Conservation (phyloP, 2,797 vertebrate genomes). For the Typhlichthys subterraneus region DNA sequence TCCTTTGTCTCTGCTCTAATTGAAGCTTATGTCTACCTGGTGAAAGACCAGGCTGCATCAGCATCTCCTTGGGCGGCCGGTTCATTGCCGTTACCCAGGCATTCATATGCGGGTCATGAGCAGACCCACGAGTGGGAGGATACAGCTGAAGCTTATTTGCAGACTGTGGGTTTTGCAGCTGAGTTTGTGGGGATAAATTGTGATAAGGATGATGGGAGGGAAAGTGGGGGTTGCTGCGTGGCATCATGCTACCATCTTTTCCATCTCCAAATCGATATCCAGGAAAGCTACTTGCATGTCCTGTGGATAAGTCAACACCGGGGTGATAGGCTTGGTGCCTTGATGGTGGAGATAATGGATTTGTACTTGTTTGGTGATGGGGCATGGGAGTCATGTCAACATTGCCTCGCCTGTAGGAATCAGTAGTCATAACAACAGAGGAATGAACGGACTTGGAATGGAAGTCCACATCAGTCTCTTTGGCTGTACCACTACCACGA, state of each 20-base stretch:
- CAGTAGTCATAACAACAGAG: constrained; percentile 64
- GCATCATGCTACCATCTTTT: constrained; percentile 67
- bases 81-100: constrained; percentile 77
- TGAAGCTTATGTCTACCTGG: constrained; percentile 67
- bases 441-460: constrained; percentile 65
- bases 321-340: constrained; percentile 75
- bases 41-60: constrained; percentile 66
- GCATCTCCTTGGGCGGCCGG: constrained; percentile 72
- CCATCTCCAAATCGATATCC: constrained; percentile 72
- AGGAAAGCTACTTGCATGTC: constrained; percentile 58
- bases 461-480: constrained; percentile 62
- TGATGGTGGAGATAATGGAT: constrained; percentile 72
- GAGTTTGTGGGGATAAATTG: constrained; percentile 63
- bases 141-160: constrained; percentile 77
- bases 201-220: constrained; percentile 74
- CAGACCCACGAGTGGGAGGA: constrained; percentile 67
- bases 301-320: constrained; percentile 68
- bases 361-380: constrained; percentile 60
- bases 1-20: constrained; percentile 69
- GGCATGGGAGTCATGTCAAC: constrained; percentile 59
- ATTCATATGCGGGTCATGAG: constrained; percentile 68
- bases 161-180: constrained; percentile 39
- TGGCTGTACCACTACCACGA: constrained; percentile 44
- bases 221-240: constrained; percentile 65
- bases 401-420: constrained; percentile 65